Percentiles rank a stretch among this genome's conserved stretches.
Evolutionary conservation across 2,113 vertebrate genomes (phyloP).

Genomic region (Suncus etruscus): DNA sequence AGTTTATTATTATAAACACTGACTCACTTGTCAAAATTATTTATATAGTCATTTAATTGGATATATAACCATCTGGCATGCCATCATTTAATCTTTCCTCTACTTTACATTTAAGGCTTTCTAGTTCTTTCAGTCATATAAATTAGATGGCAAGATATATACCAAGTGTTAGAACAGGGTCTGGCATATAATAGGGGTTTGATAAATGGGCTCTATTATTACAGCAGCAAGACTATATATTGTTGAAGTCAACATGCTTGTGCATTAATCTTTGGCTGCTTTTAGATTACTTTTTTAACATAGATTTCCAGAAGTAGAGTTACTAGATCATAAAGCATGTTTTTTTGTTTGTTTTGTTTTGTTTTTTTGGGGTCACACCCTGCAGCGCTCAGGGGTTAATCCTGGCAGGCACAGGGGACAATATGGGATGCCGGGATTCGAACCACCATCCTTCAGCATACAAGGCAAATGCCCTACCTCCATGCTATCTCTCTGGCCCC

Average conservation of each 20-base stretch:
- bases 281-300: slow-evolving; percentile 58
- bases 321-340: slow-evolving; percentile 8
- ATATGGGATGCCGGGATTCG: no score
- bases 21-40: slow-evolving; percentile 47
- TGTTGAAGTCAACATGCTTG: slow-evolving; percentile 50
- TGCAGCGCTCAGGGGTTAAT: no score
- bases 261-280: slow-evolving; percentile 52
- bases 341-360: no score
- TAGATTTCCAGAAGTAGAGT: background rate
- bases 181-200: slow-evolving; percentile 39
- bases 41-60: slow-evolving; percentile 53
- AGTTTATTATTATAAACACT: slow-evolving; percentile 57
- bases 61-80: slow-evolving; percentile 33
- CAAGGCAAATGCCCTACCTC: no score
- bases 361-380: no score
- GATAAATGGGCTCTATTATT: slow-evolving; percentile 64
- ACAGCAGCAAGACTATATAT: background rate
- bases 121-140: slow-evolving; percentile 34
- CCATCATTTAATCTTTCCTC: slow-evolving; percentile 51
- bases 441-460: no score
- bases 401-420: no score
- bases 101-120: slow-evolving; percentile 43
- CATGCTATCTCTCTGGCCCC: no score
- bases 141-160: slow-evolving; percentile 57
- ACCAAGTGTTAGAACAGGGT: slow-evolving; percentile 12